A percentile compares a stretch with the other conserved stretches of the same genome.
Conservation (phyloP, 92 coral and sea anemone species). For the Zoanthus gigantus region DNA sequence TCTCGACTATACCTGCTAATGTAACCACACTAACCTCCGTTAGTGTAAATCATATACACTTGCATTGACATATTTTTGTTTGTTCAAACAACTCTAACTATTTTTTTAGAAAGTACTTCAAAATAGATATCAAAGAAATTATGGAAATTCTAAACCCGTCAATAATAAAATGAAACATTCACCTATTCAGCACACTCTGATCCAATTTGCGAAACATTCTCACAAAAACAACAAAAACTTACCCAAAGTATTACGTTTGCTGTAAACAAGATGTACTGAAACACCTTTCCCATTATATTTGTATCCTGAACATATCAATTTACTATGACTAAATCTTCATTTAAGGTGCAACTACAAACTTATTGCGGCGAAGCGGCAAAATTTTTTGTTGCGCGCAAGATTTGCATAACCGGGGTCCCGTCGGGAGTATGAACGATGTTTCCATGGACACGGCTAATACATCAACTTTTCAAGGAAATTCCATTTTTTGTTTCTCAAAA, state of each 20-base stretch:
- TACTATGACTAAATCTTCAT: background rate
- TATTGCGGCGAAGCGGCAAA: too few species aligned
- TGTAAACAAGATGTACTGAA: slow-evolving; percentile 39
- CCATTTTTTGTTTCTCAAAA: too few species aligned
- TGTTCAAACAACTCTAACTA: too few species aligned
- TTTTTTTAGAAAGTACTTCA: background rate
- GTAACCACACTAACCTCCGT: too few species aligned
- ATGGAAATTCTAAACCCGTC: background rate
- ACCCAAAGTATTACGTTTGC: slow-evolving; percentile 39
- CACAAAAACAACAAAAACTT: slow-evolving; percentile 5
- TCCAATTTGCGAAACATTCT: background rate
- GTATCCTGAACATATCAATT: background rate
- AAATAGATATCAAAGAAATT: background rate
- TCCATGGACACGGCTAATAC: background rate
- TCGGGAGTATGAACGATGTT: background rate
- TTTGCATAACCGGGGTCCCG: background rate
- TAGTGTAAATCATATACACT: too few species aligned
- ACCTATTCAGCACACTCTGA: background rate
- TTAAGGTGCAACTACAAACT: background rate
- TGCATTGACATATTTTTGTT: too few species aligned
- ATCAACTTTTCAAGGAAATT: too few species aligned
- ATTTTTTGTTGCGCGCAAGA: background rate
- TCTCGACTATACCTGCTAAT: too few species aligned
- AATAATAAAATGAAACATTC: background rate
- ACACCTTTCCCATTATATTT: slow-evolving; percentile 26